Evolutionary conservation across 2,113 vertebrate genomes (phyloP), one percentile per base, ranked within the genome.

Genomic region (Columbina picui): DNA sequence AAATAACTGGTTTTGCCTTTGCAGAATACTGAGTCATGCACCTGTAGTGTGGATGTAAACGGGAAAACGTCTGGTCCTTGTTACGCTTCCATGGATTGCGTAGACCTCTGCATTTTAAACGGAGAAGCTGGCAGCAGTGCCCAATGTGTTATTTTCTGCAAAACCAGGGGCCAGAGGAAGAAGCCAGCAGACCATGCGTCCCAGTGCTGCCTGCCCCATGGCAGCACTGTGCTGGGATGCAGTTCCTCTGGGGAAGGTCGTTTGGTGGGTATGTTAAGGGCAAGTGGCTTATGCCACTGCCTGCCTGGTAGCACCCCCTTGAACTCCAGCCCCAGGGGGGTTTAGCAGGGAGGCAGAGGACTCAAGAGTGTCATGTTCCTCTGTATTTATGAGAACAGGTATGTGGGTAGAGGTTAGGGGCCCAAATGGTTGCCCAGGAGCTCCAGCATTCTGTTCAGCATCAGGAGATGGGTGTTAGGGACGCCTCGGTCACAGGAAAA

Each of bases 111-210:
- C 43, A 12, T 67, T 90, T 85, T 23, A 53, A 78, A 69, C 0
- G 59, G 68, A 2, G 18, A 49, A 59, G 1, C 47, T 75, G 74
- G 26, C 52, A 36, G 6, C 27, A 36, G 34, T 2, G 3, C 47
- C 30, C 3, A 17, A 23, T 7, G n/a, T 32, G 41, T 82, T n/a
- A 6, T 0, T 43, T 76, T 34, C 47, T 86, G 75, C 34, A 25
- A n/a, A 74, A 10, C 5, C 38, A 9, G n/a, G 29, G 18, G 29
- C 61, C 19, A 6, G 75, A 49, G 71, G 56, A 63, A 63, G 63
- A 36, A 6, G 70, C 18, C 36, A 47, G 39, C n/a, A 38, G 3
- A 2, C 21, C 0, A 0, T 16, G 49, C 43, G 1, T 14, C 5
- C 0, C 76, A 5, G 81, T 10, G 17, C 55, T 32, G 53, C n/a